Conservation (phyloP, 2,797 vertebrate species). For the Nothura maculosa region DNA sequence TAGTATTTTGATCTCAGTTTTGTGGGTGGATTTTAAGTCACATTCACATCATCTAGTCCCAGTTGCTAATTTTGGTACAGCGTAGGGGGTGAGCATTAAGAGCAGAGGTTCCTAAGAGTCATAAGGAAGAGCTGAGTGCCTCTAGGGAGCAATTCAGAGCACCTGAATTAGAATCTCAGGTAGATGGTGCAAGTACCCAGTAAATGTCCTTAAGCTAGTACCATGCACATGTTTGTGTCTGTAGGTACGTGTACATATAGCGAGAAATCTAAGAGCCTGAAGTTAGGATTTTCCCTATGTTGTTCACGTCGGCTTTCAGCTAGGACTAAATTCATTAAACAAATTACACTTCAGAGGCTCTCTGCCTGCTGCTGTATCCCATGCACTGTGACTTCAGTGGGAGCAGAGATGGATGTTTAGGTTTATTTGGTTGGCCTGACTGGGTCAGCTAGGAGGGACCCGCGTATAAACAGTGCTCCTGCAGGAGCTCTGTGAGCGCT, state of each 20-base stretch:
- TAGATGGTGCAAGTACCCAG: neutral
- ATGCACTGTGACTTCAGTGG: neutral
- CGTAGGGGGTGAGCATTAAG: neutral
- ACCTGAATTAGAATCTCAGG: neutral
- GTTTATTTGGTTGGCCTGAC: neutral
- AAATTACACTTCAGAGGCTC: neutral
- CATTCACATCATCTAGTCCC: neutral
- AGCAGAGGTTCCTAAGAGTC: neutral
- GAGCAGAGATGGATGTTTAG: neutral
- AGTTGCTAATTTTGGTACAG: neutral
- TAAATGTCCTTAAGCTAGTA: neutral
- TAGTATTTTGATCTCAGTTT: slow-evolving; percentile 30
- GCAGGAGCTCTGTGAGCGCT: slow-evolving; percentile 50
- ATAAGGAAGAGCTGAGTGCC: neutral
- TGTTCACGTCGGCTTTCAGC: neutral
- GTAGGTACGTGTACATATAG: neutral
- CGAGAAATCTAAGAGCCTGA: neutral
- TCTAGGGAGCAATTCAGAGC: neutral
- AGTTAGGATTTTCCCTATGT: rapidly evolving
- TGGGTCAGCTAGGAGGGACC: neutral
- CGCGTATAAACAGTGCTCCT: neutral
- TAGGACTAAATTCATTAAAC: neutral
- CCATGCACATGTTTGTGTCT: neutral
- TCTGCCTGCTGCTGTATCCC: neutral
- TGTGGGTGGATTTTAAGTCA: neutral